Base-by-base conservation (phyloP, 2,797 vertebrate species). In the Tadarida brasiliensis region DNA sequence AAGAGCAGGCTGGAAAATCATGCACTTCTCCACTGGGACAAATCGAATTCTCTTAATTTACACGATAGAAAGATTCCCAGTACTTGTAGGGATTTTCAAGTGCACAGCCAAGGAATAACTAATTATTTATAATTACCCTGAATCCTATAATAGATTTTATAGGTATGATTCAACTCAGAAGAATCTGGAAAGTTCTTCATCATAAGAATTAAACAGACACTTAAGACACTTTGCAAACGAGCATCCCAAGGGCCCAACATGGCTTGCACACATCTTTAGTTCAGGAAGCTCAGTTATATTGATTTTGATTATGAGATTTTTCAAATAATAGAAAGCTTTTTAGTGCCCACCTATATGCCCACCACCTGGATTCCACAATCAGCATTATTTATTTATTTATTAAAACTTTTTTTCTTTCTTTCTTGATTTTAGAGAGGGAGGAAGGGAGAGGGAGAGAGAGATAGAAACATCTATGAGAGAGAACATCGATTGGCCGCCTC, bases 251-350 rank as follows among this genome's bases (percentile, higher is more conserved):
- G 80, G 57, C 30, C 74, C 90, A 65, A 73, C 19, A 20, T 10
- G 67, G 68, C 77, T 35, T 68, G n/a, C 2, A 82, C 73, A 26
- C 4, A 87, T n/a, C 54, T 94, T 81, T 44, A 95, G 44, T 63
- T 85, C n/a, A 11, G 49, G 17, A 30, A 76, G 28, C 19, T 80
- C 51, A 8, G 28, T 88, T 94, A 73, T 70, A 87, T 54, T 91
- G 28, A 67, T 59, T 82, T 84, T 63, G 33, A 85, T 54, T 67
- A 67, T 33, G 28, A 95, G 56, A 76, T 6, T 67, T 83, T 94
- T 93, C 20, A 73, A 95, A 86, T 83, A 89, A 91, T 24, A 83
- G 63, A 87, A 87, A 91, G 44, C 7, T 56, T 87, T 92, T 56
- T n/a, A 86, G n/a, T 67, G 82, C 4, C 68, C 3, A 86, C 2